Evolutionary conservation across 1,140 invertebrate species (phyloP), one percentile per base, ranked within the genome.

Genomic region (Metopolophium dirhodum): DNA sequence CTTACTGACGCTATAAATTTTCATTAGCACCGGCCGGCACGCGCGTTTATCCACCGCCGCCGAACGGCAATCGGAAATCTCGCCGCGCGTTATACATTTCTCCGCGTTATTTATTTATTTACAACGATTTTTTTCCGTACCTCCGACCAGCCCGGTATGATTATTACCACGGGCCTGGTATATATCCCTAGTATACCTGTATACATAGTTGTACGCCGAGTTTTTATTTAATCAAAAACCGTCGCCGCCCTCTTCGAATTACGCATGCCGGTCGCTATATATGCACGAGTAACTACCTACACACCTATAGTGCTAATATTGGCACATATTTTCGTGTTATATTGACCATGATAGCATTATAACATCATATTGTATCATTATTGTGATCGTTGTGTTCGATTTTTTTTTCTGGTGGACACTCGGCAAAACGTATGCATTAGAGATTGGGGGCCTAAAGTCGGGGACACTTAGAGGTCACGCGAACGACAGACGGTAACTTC

Each of bases 1-100:
- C 91, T 93, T 93, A 93, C 91, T 14, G 91, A 93, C 49, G 82
- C 91, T 57, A 93, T 93, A 93, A 93, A 93, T 93, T 93, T 85
- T 93, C 91, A 93, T 93, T 93, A 93, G 91, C 77, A 85, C 77
- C 82, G 45, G 49, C 20, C 91, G 61, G 90, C 90, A 92, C 90
- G 77, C 90, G 54, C 90, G 68, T 92, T 49, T 35, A 83, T 51
- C 90, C 68, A 23, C 61, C 41, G 41, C 68, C 41, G 61, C 68
- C 68, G 90, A 68, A 68, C 41, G n/a, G 41, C 61, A 91, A 91
- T 91, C 90, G 90, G 45, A 91, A 91, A 91, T 82, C 90, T 82
- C 88, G 49, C 54, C 54, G 87, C 26, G 54, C 37, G 54, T 20
- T 41, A 41, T 26, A n/a, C 49, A 37, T 89, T 89, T 89, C 49